Percentiles rank a stretch among this genome's conserved stretches.
phyloP scores from a whole-genome alignment of 2,888 invertebrate species.

The Trichopoda pennipes region DNA sequence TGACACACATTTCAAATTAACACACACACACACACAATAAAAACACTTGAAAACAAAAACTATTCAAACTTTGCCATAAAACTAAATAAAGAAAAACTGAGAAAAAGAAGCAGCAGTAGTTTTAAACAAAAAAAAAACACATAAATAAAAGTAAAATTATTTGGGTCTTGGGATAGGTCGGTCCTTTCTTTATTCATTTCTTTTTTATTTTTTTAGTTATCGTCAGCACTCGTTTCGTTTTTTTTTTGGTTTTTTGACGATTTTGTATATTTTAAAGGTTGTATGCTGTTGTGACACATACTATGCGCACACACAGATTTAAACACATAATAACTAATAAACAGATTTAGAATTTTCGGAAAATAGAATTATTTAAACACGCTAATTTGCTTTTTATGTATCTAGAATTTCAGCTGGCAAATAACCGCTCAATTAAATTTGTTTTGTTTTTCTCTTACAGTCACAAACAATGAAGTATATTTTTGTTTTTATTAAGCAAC shows the following conservation, averaged over 20 bases:
- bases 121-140: conserved; percentile 21
- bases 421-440: too few species aligned
- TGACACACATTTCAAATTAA: conserved; percentile 59
- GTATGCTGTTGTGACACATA: not conserved
- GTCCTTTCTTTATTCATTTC: conserved; percentile 46
- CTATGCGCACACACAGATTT: too few species aligned
- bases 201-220: not conserved
- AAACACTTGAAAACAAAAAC: not conserved
- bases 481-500: too few species aligned
- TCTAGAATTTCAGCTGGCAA: too few species aligned
- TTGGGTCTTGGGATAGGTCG: conserved; percentile 72
- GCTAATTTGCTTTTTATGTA: not conserved
- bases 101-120: conserved; percentile 19
- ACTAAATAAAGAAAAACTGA: not conserved
- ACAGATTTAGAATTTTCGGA: conserved; percentile 4
- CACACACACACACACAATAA: conserved; percentile 14
- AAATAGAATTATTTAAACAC: conserved; percentile 4
- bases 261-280: conserved; percentile 22
- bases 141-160: conserved; percentile 63
- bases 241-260: not conserved
- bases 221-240: not conserved
- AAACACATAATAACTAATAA: too few species aligned
- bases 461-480: too few species aligned
- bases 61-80: conserved; percentile 13
- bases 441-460: too few species aligned